Conservation (phyloP, 1,140 invertebrate genomes). For the Eupeodes corollae region DNA sequence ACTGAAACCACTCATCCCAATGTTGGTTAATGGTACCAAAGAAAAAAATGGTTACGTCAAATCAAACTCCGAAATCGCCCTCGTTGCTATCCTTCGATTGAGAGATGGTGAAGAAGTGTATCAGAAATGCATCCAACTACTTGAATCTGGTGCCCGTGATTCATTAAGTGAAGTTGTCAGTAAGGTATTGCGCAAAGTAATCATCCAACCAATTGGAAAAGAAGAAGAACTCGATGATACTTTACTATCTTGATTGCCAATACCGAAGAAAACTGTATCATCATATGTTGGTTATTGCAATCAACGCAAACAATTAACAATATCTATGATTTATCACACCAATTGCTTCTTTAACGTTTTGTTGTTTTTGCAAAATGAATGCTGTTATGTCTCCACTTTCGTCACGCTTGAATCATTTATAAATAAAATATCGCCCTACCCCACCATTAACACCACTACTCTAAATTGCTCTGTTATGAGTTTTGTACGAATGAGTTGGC, state of each 20-base stretch:
- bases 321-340: no score
- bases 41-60: constrained; percentile 94
- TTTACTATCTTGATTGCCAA: constrained; percentile 43
- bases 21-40: constrained; percentile 92
- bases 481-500: no score
- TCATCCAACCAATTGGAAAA: constrained; percentile 63
- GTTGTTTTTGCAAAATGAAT: no score
- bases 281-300: no score
- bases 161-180: constrained; percentile 78
- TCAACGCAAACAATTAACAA: no score
- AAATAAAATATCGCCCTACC: no score
- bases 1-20: constrained; percentile 69
- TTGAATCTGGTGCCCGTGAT: constrained; percentile 80
- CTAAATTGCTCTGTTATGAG: no score
- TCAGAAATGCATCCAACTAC: constrained; percentile 59
- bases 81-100: constrained; percentile 73
- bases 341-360: no score
- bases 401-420: no score
- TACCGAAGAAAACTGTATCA: no score
- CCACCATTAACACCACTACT: no score
- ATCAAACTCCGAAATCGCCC: constrained; percentile 82
- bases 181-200: constrained; percentile 64
- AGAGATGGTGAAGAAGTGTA: constrained; percentile 62
- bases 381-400: no score
- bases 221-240: constrained; percentile 88